Evolutionary conservation across 2,888 invertebrate species (phyloP), one percentile per base, ranked within the genome.

Genomic region (Andricus curvator): DNA sequence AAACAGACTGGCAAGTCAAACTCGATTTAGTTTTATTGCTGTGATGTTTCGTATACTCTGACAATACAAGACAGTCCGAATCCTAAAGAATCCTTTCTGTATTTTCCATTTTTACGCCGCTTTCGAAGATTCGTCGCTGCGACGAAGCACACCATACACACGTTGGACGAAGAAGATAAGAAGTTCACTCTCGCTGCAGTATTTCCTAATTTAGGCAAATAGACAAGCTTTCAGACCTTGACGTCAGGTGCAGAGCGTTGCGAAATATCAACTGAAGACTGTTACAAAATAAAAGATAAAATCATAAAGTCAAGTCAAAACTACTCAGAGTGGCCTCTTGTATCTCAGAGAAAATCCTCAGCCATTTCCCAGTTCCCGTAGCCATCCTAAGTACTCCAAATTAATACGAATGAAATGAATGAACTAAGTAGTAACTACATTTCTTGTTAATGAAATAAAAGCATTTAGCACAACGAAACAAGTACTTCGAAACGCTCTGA

Each of bases 151-250:
- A 79, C 84, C 85, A 85, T 81, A 83, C 86, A 84, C 84, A 86
- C 84, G 85, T 80, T 84, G 85, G 76, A 84, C 85, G 83, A 78
- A 78, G 74, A 86, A 82, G 87, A 84, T 82, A 86, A 86, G 84
- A 84, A 80, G 86, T 88, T 90, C 90, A 91, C 85, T 91, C 90
- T 87, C 90, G 91, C 82, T 89, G 91, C 85, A 89, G 88, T 87
- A 90, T 89, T 88, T 91, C 91, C 91, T 91, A 88, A 90, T 90
- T 87, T 82, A 85, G 88, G 85, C 88, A 88, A 88, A 90, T 87
- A 89, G 85, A 88, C 86, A 87, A 84, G 86, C 87, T 80, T 89
- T 89, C 85, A 87, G 82, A 88, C 83, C 82, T 83, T 83, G 84
- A 84, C 80, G 81, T 41, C 78, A 76, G 83, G 83, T 84, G 76